Conservation (phyloP, 1,140 invertebrate species). For the Aphis gossypii region DNA sequence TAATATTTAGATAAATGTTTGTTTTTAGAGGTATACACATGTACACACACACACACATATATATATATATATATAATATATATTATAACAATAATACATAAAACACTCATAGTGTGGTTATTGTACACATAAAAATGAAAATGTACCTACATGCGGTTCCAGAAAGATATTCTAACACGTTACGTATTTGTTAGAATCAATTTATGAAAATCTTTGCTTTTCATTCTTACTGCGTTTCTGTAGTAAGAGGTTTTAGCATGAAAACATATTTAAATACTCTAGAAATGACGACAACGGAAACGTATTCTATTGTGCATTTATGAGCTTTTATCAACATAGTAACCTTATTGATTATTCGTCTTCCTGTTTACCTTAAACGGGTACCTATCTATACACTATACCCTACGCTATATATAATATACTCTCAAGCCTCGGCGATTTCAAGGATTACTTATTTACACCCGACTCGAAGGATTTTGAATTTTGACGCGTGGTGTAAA, state of each 20-base stretch:
- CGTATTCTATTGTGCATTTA: neutral
- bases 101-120: neutral
- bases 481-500: neutral
- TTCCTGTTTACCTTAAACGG: neutral
- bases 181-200: neutral
- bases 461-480: neutral
- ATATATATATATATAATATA: neutral
- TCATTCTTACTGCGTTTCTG: neutral
- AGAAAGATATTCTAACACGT: neutral
- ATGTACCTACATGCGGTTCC: neutral
- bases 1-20: neutral
- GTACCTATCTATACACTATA: neutral
- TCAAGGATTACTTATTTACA: neutral
- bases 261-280: neutral
- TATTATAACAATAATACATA: neutral
- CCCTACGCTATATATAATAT: neutral
- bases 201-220: neutral
- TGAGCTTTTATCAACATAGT: neutral
- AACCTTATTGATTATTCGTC: neutral
- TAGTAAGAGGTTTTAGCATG: neutral
- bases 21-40: neutral
- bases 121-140: neutral
- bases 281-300: neutral
- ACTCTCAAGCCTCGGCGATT: neutral
- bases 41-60: neutral